phyloP scores from a whole-genome alignment of 2,113 vertebrate genomes.

The Erpornis zantholeuca region DNA sequence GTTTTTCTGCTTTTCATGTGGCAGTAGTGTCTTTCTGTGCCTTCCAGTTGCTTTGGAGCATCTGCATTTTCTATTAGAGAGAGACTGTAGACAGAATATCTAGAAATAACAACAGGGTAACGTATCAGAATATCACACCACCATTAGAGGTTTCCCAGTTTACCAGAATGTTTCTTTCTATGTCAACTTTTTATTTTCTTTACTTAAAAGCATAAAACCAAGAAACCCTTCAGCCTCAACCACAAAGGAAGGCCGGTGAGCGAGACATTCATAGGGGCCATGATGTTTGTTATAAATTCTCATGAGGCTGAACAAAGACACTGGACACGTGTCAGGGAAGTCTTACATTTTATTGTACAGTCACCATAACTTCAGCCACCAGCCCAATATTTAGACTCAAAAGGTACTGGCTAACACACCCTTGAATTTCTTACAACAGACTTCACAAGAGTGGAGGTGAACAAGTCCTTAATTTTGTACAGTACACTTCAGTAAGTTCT shows the following conservation, averaged over 20 bases:
- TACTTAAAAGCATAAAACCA: background rate
- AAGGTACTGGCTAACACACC: background rate
- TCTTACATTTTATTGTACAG: background rate
- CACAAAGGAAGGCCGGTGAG: background rate
- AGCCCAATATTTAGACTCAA: background rate
- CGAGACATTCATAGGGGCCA: rapidly evolving
- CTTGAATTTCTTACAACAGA: background rate
- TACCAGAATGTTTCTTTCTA: background rate
- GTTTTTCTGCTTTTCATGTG: background rate
- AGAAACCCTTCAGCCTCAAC: background rate
- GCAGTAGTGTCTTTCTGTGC: background rate
- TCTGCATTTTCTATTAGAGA: background rate
- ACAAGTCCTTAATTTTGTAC: background rate
- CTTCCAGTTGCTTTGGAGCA: background rate
- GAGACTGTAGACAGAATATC: background rate
- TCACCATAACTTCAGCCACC: background rate
- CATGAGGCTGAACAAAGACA: background rate
- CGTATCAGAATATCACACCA: background rate
- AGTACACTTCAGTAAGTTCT: background rate
- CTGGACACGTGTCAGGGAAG: background rate
- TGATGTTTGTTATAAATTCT: background rate
- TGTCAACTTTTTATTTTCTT: background rate
- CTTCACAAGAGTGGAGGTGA: background rate
- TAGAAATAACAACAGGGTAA: background rate
- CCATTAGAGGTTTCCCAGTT: background rate